phyloP scores from a whole-genome alignment of 2,888 invertebrate species.

The Conomelus anceps region DNA sequence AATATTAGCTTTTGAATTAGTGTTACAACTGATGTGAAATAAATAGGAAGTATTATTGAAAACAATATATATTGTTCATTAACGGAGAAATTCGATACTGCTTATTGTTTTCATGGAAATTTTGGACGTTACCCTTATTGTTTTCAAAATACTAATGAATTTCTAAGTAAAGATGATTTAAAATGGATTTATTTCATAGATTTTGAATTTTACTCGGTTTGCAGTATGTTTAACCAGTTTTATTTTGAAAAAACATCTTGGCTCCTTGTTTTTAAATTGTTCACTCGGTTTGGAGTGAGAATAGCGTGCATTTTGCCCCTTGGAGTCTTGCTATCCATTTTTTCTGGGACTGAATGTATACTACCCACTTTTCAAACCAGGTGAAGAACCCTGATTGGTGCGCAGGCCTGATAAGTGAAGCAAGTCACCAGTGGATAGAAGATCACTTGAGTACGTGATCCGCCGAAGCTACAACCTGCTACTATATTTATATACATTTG shows the following conservation, averaged over 20 bases:
- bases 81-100: not conserved
- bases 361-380: slow-evolving; percentile 20
- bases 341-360: slow-evolving; percentile 23
- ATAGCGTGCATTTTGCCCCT: not conserved
- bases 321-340: not conserved
- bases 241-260: not conserved
- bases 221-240: not conserved
- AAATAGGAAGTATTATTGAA: not conserved
- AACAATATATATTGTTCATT: not conserved
- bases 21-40: not conserved
- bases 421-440: not conserved
- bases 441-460: slow-evolving; percentile 9
- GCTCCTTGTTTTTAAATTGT: not conserved
- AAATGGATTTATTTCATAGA: too few species aligned
- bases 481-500: not conserved
- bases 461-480: not conserved
- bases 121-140: not conserved
- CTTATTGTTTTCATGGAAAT: not conserved
- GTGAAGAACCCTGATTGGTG: slow-evolving; percentile 23
- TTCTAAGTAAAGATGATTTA: not conserved
- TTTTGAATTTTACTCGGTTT: not conserved
- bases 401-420: not conserved
- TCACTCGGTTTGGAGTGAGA: not conserved
- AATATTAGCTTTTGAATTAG: too few species aligned
- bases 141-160: not conserved